Conservation (phyloP, 2,797 vertebrate genomes). For the Siniperca undulata region DNA sequence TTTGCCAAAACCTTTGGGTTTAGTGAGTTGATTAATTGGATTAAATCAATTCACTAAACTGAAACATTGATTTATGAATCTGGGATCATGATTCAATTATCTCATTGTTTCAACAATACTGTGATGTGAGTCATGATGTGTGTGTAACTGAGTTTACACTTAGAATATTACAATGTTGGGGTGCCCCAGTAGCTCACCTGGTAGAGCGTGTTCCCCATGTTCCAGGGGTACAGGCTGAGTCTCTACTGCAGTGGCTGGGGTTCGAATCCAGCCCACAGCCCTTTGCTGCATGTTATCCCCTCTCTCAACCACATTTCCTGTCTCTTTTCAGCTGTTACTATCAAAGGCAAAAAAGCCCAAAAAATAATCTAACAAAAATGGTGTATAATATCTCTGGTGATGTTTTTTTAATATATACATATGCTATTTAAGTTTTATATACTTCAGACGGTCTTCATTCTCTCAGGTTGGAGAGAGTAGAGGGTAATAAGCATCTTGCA, state of each 20-base stretch:
- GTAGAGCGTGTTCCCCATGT: no score
- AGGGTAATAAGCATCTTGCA: not conserved
- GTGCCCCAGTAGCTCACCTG: no score
- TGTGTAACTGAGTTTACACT: not conserved
- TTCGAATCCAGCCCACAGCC: no score
- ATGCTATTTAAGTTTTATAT: not conserved
- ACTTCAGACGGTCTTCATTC: not conserved
- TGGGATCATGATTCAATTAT: slow-evolving; percentile 47
- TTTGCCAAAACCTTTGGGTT: slow-evolving; percentile 38
- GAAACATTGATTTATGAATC: slow-evolving; percentile 45
- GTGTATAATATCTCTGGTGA: not conserved
- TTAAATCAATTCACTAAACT: slow-evolving; percentile 57
- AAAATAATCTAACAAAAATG: not conserved
- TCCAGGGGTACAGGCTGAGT: no score
- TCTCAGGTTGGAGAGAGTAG: not conserved
- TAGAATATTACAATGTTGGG: not conserved
- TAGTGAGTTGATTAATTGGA: slow-evolving; percentile 49
- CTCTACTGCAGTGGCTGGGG: no score
- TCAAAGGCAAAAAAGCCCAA: no score
- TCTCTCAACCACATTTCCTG: no score
- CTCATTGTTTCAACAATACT: slow-evolving; percentile 4
- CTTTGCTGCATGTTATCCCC: no score
- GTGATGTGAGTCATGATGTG: not conserved
- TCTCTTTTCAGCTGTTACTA: no score
- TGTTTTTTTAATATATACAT: not conserved